Evolutionary conservation across 53 echinoderm and acorn worm genomes (phyloP), one percentile per base, ranked within the genome.

Genomic region (Luidia sarsii): DNA sequence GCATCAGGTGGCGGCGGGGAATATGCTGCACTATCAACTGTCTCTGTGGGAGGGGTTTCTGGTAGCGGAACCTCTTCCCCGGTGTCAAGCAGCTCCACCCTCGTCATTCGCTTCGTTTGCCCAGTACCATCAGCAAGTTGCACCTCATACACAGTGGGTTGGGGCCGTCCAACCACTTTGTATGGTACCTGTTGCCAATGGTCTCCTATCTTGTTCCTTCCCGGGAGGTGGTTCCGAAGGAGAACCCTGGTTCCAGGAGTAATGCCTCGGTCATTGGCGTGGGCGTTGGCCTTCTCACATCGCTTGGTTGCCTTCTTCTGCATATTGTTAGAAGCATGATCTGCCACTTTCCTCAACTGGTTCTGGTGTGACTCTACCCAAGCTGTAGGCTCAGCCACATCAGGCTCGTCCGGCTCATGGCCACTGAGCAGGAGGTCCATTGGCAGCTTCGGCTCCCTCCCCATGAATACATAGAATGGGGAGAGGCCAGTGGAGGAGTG

Each of bases 21-120:
- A n/a, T n/a, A n/a, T n/a, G n/a, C n/a, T n/a, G n/a, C n/a, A n/a
- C n/a, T n/a, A n/a, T n/a, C n/a, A n/a, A n/a, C n/a, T n/a, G n/a
- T n/a, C n/a, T n/a, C n/a, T n/a, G n/a, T n/a, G n/a, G n/a, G n/a
- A n/a, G n/a, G n/a, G n/a, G n/a, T n/a, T n/a, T n/a, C n/a, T n/a
- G n/a, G n/a, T n/a, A n/a, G n/a, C n/a, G 69, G 50, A 48, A 68
- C 49, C 4, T 22, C 38, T 1, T 68, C 81, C 19, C 68, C 75
- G 3, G 68, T 48, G 50, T 90, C 82, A 2, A 87, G 25, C 15
- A 94, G 14, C 61, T 94, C 87, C 2, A 68, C 45, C 7, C 94
- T 35, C 32, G 85, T 71, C 10, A 90, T 33, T 21, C n/a, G n/a
- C 53, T 87, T 87, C 0, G 45, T 38, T 11, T 64, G 75, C 9